Evolutionary conservation across 2,113 vertebrate species (phyloP), one percentile per base, ranked within the genome.

Genomic region (Paedocypris sp.): DNA sequence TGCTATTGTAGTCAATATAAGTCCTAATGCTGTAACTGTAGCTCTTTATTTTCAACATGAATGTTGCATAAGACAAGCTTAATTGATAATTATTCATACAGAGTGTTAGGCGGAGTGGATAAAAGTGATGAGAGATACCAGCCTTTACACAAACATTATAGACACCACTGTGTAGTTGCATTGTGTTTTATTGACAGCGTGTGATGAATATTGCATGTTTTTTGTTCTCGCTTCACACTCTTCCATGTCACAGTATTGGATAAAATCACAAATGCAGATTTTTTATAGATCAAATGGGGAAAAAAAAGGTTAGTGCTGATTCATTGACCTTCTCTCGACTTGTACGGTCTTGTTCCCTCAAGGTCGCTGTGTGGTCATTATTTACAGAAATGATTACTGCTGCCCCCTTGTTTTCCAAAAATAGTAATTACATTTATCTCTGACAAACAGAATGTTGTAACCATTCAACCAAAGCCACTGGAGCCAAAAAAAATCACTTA

Each of bases 181-280:
- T n/a, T n/a, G n/a, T n/a, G n/a, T 39, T 49, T 4, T 13, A 35
- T 33, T 32, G 53, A 28, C 29, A 29, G 32, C 43, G 57, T 51
- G 61, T 68, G 70, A 72, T 72, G 53, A 68, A 72, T 72, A 66
- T 72, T 65, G 68, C 45, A 56, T 54, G 60, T 52, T n/a, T n/a
- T n/a, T n/a, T n/a, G n/a, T n/a, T n/a, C n/a, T n/a, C n/a, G 65
- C 45, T 42, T 52, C 62, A 56, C 50, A 33, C 50, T 68, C 68
- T 68, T 72, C 63, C 65, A 52, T 72, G 61, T 61, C 13, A 46
- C 45, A 47, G 45, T 29, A 26, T 52, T 57, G 57, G 47, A 62
- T 38, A 60, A 62, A 65, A 62, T 72, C 70, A 68, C 61, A 60
- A 38, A 57, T 46, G 19, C 38, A 57, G 57, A 61, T 65, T 68